Conservation (phyloP, 2,113 vertebrate genomes). For the Crotalus tigris region DNA sequence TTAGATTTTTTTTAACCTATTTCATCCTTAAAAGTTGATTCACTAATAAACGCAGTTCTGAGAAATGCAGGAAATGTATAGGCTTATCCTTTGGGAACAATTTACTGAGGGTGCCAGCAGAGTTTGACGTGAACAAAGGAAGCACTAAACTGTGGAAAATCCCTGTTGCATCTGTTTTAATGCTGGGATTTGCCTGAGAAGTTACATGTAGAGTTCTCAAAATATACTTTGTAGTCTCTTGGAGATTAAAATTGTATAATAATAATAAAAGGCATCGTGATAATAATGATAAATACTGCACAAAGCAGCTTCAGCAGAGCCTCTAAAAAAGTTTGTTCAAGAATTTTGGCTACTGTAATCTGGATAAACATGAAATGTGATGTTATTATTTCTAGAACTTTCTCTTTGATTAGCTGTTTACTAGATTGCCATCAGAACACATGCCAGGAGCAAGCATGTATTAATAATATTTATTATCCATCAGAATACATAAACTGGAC, state of each 20-base stretch:
- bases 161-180: not conserved
- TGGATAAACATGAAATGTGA: not conserved
- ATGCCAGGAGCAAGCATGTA: not conserved
- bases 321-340: not conserved
- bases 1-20: not conserved
- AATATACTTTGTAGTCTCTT: not conserved
- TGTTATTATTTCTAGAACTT: not conserved
- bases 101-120: not conserved
- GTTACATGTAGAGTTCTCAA: not conserved
- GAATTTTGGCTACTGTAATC: not conserved
- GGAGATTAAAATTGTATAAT: not conserved
- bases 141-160: not conserved
- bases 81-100: not conserved
- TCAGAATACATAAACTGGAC: not conserved
- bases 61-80: not conserved
- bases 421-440: not conserved
- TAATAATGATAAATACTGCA: not conserved
- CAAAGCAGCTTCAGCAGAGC: no score
- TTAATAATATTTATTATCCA: not conserved
- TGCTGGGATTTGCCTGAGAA: not conserved
- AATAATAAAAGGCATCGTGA: not conserved
- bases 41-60: not conserved
- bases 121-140: not conserved
- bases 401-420: not conserved
- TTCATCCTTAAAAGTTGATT: not conserved